Percentiles rank a stretch among this genome's conserved stretches.
phyloP scores from a whole-genome alignment of 2,888 invertebrate species.

The Leptogaster cylindrica region DNA sequence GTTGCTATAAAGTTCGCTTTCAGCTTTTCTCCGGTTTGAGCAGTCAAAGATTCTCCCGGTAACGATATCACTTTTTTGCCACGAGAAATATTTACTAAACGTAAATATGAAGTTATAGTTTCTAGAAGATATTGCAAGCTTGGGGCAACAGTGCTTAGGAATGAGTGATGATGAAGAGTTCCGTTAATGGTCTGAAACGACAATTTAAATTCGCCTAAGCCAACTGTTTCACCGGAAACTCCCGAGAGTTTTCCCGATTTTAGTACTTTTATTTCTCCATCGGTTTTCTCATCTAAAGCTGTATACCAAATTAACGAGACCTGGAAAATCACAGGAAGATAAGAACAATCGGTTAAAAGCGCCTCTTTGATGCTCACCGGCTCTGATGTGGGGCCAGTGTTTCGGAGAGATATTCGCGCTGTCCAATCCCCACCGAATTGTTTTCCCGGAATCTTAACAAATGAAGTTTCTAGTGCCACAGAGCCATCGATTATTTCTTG shows the following conservation, averaged over 20 bases:
- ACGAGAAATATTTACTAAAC: constrained; percentile 66
- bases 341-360: too few relatives aligned
- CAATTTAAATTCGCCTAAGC: constrained; percentile 78
- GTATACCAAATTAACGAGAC: constrained; percentile 79
- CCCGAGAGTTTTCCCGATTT: constrained; percentile 59
- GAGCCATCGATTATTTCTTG: constrained; percentile 86
- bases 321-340: too few relatives aligned
- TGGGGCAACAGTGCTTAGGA: constrained; percentile 73
- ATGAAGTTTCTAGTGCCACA: constrained; percentile 80
- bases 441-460: constrained; percentile 83
- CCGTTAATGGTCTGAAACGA: constrained; percentile 63
- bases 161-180: constrained; percentile 72
- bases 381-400: constrained; percentile 51
- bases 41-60: constrained; percentile 68
- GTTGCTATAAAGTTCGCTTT: constrained; percentile 78
- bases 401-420: constrained; percentile 73
- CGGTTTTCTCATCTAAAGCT: constrained; percentile 77
- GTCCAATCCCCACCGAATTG: constrained; percentile 93
- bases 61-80: constrained; percentile 66
- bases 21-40: constrained; percentile 66
- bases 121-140: constrained; percentile 77
- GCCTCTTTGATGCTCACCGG: too few relatives aligned
- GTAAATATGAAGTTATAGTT: constrained; percentile 74
- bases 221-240: constrained; percentile 73
- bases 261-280: constrained; percentile 61